phyloP scores from a whole-genome alignment of 1,140 invertebrate species.

The Aphis gossypii region DNA sequence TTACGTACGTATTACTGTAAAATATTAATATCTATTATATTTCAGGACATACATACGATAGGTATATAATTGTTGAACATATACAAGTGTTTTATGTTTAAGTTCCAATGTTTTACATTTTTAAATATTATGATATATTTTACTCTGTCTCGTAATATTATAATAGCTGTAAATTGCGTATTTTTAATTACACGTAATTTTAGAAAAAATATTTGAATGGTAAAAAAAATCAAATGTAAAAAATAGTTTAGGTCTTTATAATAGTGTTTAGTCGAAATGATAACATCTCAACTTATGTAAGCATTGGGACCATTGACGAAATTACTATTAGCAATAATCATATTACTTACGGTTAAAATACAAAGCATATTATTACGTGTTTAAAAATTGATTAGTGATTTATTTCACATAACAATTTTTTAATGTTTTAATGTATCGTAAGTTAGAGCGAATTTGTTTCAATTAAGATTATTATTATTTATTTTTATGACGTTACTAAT shows the following conservation, averaged over 20 bases:
- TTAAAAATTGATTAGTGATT: neutral
- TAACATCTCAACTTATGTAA: neutral
- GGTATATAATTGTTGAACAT: too few species aligned
- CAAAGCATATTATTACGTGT: neutral
- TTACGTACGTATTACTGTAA: too few species aligned
- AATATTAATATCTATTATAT: neutral
- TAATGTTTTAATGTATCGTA: neutral
- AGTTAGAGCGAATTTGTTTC: neutral
- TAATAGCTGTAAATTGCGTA: neutral
- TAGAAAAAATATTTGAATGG: neutral
- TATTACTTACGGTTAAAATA: neutral
- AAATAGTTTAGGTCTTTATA: neutral
- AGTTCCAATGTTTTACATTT: too few species aligned
- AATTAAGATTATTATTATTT: slow-evolving; percentile 20
- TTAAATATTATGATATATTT: too few species aligned
- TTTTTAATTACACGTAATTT: neutral
- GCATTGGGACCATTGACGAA: neutral
- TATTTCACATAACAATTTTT: neutral
- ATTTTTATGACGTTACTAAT: neutral
- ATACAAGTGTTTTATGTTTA: too few species aligned
- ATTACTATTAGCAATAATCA: neutral
- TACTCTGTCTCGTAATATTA: neutral
- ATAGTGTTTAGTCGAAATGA: neutral
- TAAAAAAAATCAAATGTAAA: neutral
- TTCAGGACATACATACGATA: too few species aligned